phyloP scores from a whole-genome alignment of 2,888 invertebrate species.

The Rambutsinella grinnellia region DNA sequence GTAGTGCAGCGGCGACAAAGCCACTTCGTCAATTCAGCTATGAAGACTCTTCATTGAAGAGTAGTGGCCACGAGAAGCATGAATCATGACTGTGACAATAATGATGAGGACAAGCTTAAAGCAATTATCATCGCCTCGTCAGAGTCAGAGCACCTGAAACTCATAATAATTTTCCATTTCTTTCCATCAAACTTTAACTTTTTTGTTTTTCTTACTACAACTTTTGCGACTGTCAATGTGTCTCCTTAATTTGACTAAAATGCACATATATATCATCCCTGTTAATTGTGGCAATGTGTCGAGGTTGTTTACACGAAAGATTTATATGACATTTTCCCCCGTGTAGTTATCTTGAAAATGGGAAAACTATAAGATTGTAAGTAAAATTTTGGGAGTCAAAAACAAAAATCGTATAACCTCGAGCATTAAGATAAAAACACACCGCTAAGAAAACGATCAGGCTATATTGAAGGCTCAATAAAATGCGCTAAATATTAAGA shows the following conservation, averaged over 20 bases:
- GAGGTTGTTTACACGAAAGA: constrained; percentile 49
- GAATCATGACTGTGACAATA: constrained; percentile 5
- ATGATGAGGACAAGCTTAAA: background rate
- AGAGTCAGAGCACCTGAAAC: background rate
- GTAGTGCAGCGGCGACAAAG: background rate
- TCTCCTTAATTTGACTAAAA: background rate
- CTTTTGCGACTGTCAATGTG: background rate
- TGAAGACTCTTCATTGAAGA: background rate
- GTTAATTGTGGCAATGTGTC: constrained; percentile 53
- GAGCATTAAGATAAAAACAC: background rate
- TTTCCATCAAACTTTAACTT: background rate
- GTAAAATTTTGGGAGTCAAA: no score
- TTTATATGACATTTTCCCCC: constrained; percentile 47
- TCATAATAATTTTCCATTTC: background rate
- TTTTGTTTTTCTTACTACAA: background rate
- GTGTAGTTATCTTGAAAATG: constrained; percentile 17
- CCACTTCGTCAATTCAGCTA: no score
- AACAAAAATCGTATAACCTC: no score
- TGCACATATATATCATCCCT: constrained; percentile 19
- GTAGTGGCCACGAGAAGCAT: background rate
- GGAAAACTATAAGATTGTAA: constrained; percentile 1
- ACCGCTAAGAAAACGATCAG: background rate
- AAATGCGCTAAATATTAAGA: background rate
- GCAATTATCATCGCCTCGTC: background rate
- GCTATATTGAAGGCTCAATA: background rate